Percentiles rank a stretch among this genome's conserved stretches.
Evolutionary conservation across 2,113 vertebrate genomes (phyloP).

Genomic region (Myxocyprinus asiaticus): DNA sequence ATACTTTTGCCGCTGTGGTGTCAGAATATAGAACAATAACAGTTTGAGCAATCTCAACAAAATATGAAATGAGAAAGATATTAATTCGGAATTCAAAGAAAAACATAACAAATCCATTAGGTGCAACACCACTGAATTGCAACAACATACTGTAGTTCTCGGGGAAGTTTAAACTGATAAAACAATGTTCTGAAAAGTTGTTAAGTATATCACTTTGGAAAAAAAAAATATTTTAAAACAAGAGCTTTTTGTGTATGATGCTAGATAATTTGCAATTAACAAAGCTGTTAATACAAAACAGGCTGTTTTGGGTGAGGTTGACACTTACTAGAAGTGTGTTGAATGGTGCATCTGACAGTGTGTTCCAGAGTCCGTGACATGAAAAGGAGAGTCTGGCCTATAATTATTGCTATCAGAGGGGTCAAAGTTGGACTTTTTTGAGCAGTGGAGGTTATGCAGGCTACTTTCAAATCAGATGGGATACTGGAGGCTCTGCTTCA

Average conservation of each 20-base stretch:
- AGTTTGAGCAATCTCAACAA: not conserved
- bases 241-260: not conserved
- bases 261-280: no score
- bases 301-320: not conserved
- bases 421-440: not conserved
- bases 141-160: no score
- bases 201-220: not conserved
- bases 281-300: not conserved
- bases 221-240: not conserved
- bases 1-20: not conserved
- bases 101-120: not conserved
- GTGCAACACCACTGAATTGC: not conserved
- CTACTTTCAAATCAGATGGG: not conserved
- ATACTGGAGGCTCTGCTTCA: not conserved
- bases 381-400: not conserved
- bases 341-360: no score
- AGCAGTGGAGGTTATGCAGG: not conserved
- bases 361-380: not conserved
- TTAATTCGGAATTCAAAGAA: not conserved
- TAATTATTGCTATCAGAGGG: slow-evolving; percentile 12
- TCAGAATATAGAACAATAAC: not conserved
- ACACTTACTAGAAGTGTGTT: not conserved
- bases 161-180: not conserved
- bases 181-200: not conserved
- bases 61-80: not conserved